These are phyloP conservation scores for Coelopa pilipes DNA, from an alignment of 2,888 invertebrate genomes.

Conservation along the genomic window DNA sequence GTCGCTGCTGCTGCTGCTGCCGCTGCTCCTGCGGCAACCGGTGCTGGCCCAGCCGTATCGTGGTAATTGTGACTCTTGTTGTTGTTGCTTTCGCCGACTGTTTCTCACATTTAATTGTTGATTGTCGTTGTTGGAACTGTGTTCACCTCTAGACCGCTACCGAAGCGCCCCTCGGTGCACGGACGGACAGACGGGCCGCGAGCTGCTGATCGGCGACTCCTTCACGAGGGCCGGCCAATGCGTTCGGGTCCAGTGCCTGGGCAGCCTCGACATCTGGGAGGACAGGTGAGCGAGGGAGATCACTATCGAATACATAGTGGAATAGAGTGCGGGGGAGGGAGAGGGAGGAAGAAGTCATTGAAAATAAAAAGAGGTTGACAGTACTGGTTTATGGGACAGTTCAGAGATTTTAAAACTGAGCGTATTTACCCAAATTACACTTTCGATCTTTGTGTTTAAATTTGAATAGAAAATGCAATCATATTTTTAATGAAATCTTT, in stretches of 20 bases:
- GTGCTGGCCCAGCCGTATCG: constrained; percentile 24
- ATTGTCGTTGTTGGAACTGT: not conserved
- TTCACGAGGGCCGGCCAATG: constrained; percentile 60
- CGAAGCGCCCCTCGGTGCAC: constrained; percentile 47
- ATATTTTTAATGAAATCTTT: no score
- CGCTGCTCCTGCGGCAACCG: not conserved
- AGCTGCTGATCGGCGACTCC: constrained; percentile 60
- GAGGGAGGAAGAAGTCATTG: no score
- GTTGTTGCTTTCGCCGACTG: not conserved
- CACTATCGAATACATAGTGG: no score
- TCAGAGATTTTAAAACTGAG: no score
- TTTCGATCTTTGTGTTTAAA: not conserved
- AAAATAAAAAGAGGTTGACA: no score
- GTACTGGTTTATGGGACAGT: no score
- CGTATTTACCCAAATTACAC: not conserved
- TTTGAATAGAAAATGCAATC: no score
- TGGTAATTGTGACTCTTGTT: not conserved
- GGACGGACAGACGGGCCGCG: constrained; percentile 57
- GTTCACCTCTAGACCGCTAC: constrained; percentile 41
- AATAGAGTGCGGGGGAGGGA: no score
- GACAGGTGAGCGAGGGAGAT: constrained; percentile 55
- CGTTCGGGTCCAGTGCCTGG: constrained; percentile 61
- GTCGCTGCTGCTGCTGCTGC: not conserved
- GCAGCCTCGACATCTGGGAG: constrained; percentile 60
- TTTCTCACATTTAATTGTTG: no score